Evolutionary conservation across 2,797 vertebrate genomes (phyloP), one percentile per base, ranked within the genome.

Genomic region (Xiphorhynchus erythropygius): DNA sequence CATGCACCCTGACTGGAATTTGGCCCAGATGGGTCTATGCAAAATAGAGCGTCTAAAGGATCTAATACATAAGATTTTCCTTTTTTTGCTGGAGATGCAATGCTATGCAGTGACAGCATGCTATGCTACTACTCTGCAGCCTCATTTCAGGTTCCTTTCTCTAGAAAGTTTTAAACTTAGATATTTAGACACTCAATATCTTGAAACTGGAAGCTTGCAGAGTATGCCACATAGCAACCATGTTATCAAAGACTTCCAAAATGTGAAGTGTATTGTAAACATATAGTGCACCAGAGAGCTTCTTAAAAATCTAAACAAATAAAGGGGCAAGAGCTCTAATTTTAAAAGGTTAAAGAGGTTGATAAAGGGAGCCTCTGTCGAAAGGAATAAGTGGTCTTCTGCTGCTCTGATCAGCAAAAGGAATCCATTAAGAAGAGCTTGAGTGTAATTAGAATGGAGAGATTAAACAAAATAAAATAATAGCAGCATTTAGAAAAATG

Each of bases 291-390:
- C 9, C 47, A 49, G 39, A 69, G 7, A 89, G 44, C 21, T 41
- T 52, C 64, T 55, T 69, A 53, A 89, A 91, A 92, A 87, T 37
- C 70, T 22, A 46, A 46, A 22, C 11, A 87, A 83, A 84, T n/a
- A 53, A 85, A 71, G 65, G 3, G 1, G 47, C 24, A 84, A 84
- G 64, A 85, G 21, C 32, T 47, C n/a, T 83, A 57, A 60, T 88
- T 90, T 75, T 60, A 49, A 91, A 87, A 85, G 41, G 76, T 68
- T 75, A 68, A 83, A 85, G 41, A 37, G 37, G 60, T 1, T 44
- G 59, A 84, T 68, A 84, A 90, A 93, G 78, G 50, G 19, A 93
- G n/a, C 25, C 23, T 56, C 71, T 78, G 64, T 52, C 41, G 46
- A 68, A 90, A 90, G 39, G 44, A 77, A 2, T 69, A 89, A 89